Base-by-base conservation (phyloP, 2,113 vertebrate genomes). In the Platichthys stellatus region DNA sequence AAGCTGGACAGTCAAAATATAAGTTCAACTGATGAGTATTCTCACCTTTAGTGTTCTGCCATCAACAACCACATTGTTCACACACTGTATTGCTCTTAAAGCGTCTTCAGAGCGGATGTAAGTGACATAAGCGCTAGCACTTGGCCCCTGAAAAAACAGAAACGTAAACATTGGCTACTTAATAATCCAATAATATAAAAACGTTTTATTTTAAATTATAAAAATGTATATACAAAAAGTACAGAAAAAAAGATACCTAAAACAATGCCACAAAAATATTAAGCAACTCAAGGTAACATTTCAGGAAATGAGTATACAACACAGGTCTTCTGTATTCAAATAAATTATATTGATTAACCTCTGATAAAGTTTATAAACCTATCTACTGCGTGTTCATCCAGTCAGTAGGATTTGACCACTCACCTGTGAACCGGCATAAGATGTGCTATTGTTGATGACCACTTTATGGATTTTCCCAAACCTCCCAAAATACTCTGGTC, bases 81-180 rank as follows among this genome's bases (percentile, higher is more conserved):
- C 98, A 17, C 97, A 99, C 82, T 99, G 98, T 95, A 99, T 99
- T 89, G 98, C 98, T 96, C 97, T 95, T 84, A 99, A 95, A 89
- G 98, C 98, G 83, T 99, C 98, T 95, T 99, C 98, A 93, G 97
- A 98, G 82, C 98, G 97, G 69, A 99, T 96, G 87, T 99, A 99
- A 69, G 98, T 99, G 89, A 99, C 97, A 80, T 99, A 99, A 66
- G 98, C 98, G 75, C 98, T 99, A 90, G 98, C 98, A 92, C 98
- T 99, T 59, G 98, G 98, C 94, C 98, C 98, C 98, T 99, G 80
- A 17, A 69, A 28, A 78, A 11, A 23, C 15, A 85, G 13, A 88
- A 63, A 40, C 78, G 81, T 53, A 7, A 45, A 38, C 20, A 54
- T 1, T 20, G 18, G 73, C 2, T 0, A 38, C 35, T 20, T 23